Evolutionary conservation across 2,797 vertebrate genomes (phyloP), one percentile per base, ranked within the genome.

Genomic region (Xenentodon cancila): DNA sequence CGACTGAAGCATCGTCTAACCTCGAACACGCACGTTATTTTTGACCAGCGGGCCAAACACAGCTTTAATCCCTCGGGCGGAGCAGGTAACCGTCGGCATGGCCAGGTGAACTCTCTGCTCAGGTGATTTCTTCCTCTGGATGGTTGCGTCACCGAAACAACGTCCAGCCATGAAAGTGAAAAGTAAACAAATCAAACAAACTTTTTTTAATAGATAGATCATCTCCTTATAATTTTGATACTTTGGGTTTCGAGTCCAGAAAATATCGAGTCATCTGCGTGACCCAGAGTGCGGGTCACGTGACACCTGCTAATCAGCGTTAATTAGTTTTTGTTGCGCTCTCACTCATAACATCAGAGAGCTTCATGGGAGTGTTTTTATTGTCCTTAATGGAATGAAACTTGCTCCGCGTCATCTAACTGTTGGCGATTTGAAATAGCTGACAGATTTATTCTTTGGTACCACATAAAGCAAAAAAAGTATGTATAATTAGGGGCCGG

Each of bases 71-170:
- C 75, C 64, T 0, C 72, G 60, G 8, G 3, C 19, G 1, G 79
- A 87, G 77, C 92, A 93, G 59, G 59, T 79, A 75, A 93, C 90
- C 1, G 27, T 65, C 0, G 91, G 90, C 48, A 77, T 63, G 25
- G 44, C 82, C 3, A 80, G 75, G 21, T 13, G 68, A 1, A 40
- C 12, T 21, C 53, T 70, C 43, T 19, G 71, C 49, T 68, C 60
- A 1, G 44, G 43, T 3, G 53, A 69, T 57, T 59, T 20, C 51
- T 45, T 59, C 54, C 42, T n/a, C 58, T 42, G 67, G 3, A 5
- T 34, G 8, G 22, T 0, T 5, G 72, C 73, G 51, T 40, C 15
- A 27, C 69, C 61, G 22, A 42, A n/a, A 6, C 64, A 51, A 30
- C 0, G 19, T 34, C 25, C 56, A 53, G 32, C 51, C 54, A 50